Conservation (phyloP, 1,140 invertebrate species). For the Drosophila gunungcola region DNA sequence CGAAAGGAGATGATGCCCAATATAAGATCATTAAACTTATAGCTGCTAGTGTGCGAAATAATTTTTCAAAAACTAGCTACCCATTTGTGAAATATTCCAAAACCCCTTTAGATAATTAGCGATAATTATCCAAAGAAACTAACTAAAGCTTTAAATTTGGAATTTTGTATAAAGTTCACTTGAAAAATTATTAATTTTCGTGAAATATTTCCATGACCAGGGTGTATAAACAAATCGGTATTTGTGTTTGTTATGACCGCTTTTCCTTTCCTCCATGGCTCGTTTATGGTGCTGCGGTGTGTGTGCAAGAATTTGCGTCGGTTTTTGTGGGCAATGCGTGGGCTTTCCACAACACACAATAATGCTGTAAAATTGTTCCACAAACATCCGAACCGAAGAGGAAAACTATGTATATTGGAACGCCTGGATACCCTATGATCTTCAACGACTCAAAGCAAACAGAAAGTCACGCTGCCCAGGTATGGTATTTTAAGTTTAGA, state of each 20-base stretch:
- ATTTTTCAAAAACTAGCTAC: slow-evolving; percentile 5
- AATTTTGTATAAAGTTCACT: slow-evolving; percentile 14
- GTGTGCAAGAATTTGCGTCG: slow-evolving; percentile 51
- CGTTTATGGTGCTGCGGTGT: slow-evolving; percentile 5
- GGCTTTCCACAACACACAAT: slow-evolving; percentile 53
- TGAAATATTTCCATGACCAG: slow-evolving; percentile 38
- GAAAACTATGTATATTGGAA: background rate
- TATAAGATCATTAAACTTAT: slow-evolving; percentile 7
- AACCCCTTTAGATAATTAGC: slow-evolving; percentile 11
- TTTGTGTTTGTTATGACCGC: slow-evolving; percentile 23
- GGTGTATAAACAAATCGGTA: slow-evolving; percentile 44
- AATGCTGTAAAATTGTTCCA: slow-evolving; percentile 42
- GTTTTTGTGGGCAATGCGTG: slow-evolving; percentile 48
- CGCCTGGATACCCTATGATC: background rate
- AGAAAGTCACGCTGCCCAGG: background rate
- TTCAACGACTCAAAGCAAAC: background rate
- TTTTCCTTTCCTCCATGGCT: background rate
- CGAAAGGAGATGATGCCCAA: background rate
- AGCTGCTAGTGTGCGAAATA: background rate
- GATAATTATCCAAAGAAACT: background rate
- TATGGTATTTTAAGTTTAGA: background rate
- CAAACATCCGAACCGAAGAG: slow-evolving; percentile 5
- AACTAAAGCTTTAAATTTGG: slow-evolving; percentile 24
- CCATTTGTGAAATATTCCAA: slow-evolving; percentile 13
- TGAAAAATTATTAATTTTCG: slow-evolving; percentile 25